These are phyloP conservation scores for Phylloscopus collybita DNA, from an alignment of 2,797 vertebrate species.

Conservation along the genomic window DNA sequence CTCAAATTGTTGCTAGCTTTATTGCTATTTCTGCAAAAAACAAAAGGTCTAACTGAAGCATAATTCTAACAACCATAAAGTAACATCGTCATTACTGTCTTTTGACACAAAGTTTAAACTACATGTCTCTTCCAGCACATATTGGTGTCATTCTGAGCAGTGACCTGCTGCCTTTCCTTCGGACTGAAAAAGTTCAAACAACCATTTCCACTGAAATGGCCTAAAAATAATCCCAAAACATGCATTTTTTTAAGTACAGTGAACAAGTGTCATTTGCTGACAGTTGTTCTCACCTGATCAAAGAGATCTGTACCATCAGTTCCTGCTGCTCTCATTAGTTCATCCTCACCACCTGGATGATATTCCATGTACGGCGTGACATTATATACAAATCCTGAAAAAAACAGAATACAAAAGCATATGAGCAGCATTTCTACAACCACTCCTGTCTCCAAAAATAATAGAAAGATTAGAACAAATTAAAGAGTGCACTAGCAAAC, in stretches of 20 bases:
- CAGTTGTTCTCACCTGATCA: slow-evolving; percentile 85
- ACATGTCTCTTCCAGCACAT: neutral
- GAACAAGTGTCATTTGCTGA: neutral
- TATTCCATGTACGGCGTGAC: slow-evolving; percentile 96
- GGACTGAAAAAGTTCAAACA: neutral
- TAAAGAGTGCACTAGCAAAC: neutral
- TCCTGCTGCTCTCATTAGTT: slow-evolving; percentile 94
- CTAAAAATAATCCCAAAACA: neutral
- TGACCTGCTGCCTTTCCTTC: neutral
- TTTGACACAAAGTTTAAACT: neutral
- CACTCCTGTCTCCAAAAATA: neutral
- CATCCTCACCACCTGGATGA: slow-evolving; percentile 94
- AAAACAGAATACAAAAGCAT: neutral
- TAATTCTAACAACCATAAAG: neutral
- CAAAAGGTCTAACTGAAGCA: neutral
- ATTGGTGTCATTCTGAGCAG: neutral
- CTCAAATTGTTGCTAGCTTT: neutral
- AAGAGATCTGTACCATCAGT: slow-evolving; percentile 94
- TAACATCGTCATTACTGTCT: neutral
- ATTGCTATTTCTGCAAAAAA: neutral
- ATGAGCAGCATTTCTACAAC: neutral
- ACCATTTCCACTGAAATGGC: neutral
- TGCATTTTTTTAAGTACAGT: neutral
- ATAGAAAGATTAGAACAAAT: neutral
- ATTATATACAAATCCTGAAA: slow-evolving; percentile 92